phyloP scores from a whole-genome alignment of 2,888 invertebrate species.

The Rotaria sp. region DNA sequence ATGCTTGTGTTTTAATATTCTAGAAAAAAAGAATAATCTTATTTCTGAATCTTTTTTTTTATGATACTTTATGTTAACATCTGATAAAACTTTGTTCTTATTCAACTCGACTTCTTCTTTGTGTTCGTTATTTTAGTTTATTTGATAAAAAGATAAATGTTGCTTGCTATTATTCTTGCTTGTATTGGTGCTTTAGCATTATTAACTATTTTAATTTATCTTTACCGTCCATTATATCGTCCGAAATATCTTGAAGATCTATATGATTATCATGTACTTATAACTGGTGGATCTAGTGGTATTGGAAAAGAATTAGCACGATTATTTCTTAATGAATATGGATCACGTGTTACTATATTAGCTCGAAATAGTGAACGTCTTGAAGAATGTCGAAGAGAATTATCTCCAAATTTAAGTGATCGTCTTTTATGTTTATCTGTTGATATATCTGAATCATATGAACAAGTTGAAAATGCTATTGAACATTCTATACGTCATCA shows the following conservation, averaged over 20 bases:
- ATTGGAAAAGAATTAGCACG: conserved; percentile 79
- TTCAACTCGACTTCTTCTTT: background rate
- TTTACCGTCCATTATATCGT: background rate
- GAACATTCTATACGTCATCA: background rate
- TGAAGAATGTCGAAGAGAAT: conserved; percentile 46
- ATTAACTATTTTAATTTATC: background rate
- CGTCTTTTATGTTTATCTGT: conserved; percentile 49
- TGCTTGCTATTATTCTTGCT: background rate
- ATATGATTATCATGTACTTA: conserved; percentile 34
- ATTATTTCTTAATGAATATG: conserved; percentile 58
- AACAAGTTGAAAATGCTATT: conserved; percentile 47
- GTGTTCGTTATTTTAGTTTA: background rate
- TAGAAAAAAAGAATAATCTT: background rate
- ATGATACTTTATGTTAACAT: background rate
- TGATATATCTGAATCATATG: conserved; percentile 50
- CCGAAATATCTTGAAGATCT: conserved; percentile 16
- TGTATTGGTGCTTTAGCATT: background rate
- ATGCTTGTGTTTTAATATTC: no score
- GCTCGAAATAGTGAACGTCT: conserved; percentile 57
- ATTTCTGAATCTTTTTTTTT: background rate
- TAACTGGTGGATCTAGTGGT: conserved; percentile 86
- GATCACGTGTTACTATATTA: conserved; percentile 42
- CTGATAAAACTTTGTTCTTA: background rate
- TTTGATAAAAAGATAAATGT: conserved; percentile 9
- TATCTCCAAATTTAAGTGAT: conserved; percentile 43